Evolutionary conservation across 2,888 invertebrate species (phyloP).

Genomic region (Drosophila sordidapex): DNA sequence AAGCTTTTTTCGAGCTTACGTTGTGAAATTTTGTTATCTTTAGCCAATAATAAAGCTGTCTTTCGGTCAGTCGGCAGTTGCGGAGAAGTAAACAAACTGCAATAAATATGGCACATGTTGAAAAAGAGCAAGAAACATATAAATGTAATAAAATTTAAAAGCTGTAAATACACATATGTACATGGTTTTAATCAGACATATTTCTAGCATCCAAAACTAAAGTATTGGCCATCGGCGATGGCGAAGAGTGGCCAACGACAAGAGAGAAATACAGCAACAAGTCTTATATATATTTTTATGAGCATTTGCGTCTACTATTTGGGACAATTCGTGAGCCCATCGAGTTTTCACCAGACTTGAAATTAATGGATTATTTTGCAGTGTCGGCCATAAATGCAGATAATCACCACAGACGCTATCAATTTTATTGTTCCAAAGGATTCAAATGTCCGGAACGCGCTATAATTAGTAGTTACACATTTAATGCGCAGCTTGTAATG

Average conservation of each 20-base stretch:
- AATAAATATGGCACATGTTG: not conserved
- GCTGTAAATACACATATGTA: not conserved
- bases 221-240: slow-evolving; percentile 35
- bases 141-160: slow-evolving; percentile 6
- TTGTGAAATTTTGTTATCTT: slow-evolving; percentile 26
- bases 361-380: slow-evolving; percentile 8
- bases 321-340: slow-evolving; percentile 7
- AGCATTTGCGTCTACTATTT: slow-evolving; percentile 19
- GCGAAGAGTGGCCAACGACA: not conserved
- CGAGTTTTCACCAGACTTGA: slow-evolving; percentile 19
- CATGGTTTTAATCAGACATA: not conserved
- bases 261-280: not conserved
- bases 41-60: not conserved
- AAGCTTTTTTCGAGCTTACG: slow-evolving; percentile 2
- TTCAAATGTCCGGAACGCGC: not conserved
- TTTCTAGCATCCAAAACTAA: not conserved
- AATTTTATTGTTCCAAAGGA: not conserved
- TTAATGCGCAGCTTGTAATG: slow-evolving; percentile 3
- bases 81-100: not conserved
- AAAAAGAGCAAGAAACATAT: not conserved
- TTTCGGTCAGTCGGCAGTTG: slow-evolving; percentile 8
- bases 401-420: slow-evolving; percentile 27
- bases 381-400: not conserved
- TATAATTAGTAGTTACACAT: slow-evolving; percentile 2
- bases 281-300: not conserved